Evolutionary conservation across 92 coral and sea anemone genomes (phyloP).

Genomic region (Isaurus tuberculatus): DNA sequence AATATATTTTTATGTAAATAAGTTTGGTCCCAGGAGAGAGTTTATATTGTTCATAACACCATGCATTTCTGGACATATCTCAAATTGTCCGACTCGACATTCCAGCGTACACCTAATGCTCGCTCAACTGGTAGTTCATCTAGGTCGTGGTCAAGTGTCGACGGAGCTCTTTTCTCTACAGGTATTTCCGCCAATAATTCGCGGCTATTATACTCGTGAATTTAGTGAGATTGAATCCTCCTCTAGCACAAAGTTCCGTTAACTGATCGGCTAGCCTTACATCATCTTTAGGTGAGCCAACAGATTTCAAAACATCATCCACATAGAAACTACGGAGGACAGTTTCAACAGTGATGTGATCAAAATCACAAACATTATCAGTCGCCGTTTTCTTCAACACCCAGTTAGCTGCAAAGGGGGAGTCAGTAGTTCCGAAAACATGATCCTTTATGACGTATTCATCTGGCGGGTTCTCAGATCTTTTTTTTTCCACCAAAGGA

Average conservation of each 20-base stretch:
- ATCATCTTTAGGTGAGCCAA: conserved; percentile 3
- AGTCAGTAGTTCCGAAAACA: conserved; percentile 67
- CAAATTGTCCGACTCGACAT: conserved; percentile 64
- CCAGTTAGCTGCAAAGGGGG: conserved; percentile 63
- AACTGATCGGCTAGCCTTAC: neutral
- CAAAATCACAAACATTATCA: conserved; percentile 51
- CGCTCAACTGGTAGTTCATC: conserved; percentile 62
- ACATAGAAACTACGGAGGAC: conserved; percentile 50
- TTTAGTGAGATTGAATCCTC: conserved; percentile 41
- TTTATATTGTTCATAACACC: too few relatives aligned
- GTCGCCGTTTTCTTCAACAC: conserved; percentile 49
- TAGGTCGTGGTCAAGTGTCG: conserved; percentile 48
- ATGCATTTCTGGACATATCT: too few relatives aligned
- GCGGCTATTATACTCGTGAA: conserved; percentile 52
- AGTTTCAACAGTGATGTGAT: conserved; percentile 37
- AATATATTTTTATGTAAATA: too few relatives aligned
- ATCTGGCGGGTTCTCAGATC: conserved; percentile 39
- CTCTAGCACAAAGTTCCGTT: neutral
- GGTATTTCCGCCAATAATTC: conserved; percentile 42
- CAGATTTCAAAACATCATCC: conserved; percentile 50
- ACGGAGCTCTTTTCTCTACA: conserved; percentile 39
- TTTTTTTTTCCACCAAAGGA: conserved; percentile 72
- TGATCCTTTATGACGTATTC: conserved; percentile 57
- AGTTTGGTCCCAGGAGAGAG: too few relatives aligned
- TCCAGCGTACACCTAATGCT: conserved; percentile 63